These are phyloP conservation scores for Microplitis manilae DNA, from an alignment of 2,888 invertebrate species.

Conservation along the genomic window DNA sequence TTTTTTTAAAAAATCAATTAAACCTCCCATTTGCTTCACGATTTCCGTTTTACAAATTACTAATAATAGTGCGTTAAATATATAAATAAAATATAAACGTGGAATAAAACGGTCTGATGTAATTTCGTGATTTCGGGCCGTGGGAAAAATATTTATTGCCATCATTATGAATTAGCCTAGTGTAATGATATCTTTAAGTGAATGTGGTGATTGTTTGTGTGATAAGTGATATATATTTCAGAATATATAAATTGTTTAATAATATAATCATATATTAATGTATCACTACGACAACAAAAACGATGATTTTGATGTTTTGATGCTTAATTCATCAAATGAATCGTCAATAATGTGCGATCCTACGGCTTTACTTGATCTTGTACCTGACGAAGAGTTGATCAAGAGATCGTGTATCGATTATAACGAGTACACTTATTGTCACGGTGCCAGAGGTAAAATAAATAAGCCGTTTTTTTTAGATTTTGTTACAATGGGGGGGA, in stretches of 20 bases:
- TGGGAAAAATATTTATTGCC: no score
- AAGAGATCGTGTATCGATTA: constrained; percentile 70
- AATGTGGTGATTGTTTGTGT: not conserved
- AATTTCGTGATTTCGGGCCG: no score
- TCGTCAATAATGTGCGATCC: constrained; percentile 63
- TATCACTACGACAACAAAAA: constrained; percentile 18
- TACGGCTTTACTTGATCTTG: constrained; percentile 66
- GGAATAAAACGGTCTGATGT: no score
- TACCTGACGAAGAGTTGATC: constrained; percentile 67
- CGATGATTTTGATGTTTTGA: constrained; percentile 34
- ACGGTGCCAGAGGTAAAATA: constrained; percentile 67
- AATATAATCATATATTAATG: not conserved
- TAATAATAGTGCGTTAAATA: no score
- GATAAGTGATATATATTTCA: no score
- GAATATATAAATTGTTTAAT: not conserved
- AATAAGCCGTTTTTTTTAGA: constrained; percentile 1
- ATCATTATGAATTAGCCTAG: no score
- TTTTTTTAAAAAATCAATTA: no score
- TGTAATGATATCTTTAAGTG: no score
- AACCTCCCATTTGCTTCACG: not conserved
- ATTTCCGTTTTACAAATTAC: no score
- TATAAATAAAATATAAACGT: no score
- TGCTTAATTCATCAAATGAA: constrained; percentile 15
- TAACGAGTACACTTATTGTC: constrained; percentile 71
- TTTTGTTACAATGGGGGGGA: no score